phyloP scores from a whole-genome alignment of 2,888 invertebrate species.

The Meloe dianella region DNA sequence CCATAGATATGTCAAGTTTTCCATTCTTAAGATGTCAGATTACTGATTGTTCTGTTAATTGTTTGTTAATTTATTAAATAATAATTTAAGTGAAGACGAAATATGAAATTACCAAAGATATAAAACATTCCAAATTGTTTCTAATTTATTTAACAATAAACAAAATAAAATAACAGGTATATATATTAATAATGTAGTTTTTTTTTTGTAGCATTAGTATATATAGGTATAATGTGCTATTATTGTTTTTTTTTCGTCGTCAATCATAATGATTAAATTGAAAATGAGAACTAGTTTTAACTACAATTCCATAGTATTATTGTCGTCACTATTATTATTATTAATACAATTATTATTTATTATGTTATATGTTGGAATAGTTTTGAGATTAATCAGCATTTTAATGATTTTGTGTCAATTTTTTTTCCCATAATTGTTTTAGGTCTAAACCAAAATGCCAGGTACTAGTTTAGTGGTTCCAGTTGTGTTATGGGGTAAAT shows the following conservation, averaged over 20 bases:
- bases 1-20: not conserved
- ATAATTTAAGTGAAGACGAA: not conserved
- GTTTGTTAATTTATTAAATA: constrained; percentile 11
- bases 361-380: not conserved
- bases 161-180: not conserved
- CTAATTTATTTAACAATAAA: constrained; percentile 11
- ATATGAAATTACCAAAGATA: constrained; percentile 11
- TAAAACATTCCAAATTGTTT: constrained; percentile 8
- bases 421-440: not conserved
- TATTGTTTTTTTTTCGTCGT: not conserved
- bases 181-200: not conserved
- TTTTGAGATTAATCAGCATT: not conserved
- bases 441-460: constrained; percentile 63
- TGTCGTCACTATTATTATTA: not conserved
- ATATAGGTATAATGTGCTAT: not conserved
- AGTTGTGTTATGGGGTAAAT: constrained; percentile 95
- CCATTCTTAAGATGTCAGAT: constrained; percentile 1
- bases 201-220: not conserved
- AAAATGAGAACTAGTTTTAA: constrained; percentile 8
- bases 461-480: constrained; percentile 94
- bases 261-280: not conserved
- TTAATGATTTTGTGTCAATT: not conserved
- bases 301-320: not conserved
- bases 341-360: not conserved
- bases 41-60: constrained; percentile 7